These are phyloP conservation scores for Pelusios castaneus DNA, from an alignment of 2,113 vertebrate species.

Conservation along the genomic window DNA sequence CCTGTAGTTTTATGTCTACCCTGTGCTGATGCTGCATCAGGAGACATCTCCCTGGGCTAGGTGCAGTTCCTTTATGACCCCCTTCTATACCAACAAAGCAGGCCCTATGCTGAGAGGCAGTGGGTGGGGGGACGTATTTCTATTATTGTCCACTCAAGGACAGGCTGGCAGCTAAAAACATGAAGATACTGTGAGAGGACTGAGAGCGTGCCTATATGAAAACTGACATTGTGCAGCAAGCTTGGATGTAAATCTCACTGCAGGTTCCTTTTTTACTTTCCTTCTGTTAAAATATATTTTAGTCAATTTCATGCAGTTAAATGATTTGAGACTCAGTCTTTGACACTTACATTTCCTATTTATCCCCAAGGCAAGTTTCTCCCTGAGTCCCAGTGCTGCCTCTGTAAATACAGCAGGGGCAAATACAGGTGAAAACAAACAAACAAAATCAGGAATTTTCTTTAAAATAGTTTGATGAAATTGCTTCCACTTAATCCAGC, in stretches of 20 bases:
- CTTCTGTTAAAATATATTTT: not conserved
- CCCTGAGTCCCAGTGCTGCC: not conserved
- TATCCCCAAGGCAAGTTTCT: not conserved
- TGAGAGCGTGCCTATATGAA: not conserved
- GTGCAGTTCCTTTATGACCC: not conserved
- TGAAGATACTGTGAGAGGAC: not conserved
- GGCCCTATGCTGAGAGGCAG: not conserved
- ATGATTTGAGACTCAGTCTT: not conserved
- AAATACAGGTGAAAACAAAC: not conserved
- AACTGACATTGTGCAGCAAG: not conserved
- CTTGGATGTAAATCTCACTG: not conserved
- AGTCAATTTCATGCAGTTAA: not conserved
- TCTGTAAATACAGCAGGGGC: not conserved
- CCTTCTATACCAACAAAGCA: not conserved
- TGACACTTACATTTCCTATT: not conserved
- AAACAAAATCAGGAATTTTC: not conserved
- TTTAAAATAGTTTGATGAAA: not conserved
- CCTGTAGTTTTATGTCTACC: too few relatives aligned
- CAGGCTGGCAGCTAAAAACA: not conserved
- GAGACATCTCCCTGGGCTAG: not conserved
- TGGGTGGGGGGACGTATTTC: not conserved
- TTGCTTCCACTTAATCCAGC: not conserved
- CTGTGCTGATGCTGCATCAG: not conserved
- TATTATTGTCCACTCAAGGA: not conserved
- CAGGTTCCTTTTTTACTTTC: not conserved